phyloP scores from a whole-genome alignment of 2,797 vertebrate genomes.

The Manis crassicaudata region DNA sequence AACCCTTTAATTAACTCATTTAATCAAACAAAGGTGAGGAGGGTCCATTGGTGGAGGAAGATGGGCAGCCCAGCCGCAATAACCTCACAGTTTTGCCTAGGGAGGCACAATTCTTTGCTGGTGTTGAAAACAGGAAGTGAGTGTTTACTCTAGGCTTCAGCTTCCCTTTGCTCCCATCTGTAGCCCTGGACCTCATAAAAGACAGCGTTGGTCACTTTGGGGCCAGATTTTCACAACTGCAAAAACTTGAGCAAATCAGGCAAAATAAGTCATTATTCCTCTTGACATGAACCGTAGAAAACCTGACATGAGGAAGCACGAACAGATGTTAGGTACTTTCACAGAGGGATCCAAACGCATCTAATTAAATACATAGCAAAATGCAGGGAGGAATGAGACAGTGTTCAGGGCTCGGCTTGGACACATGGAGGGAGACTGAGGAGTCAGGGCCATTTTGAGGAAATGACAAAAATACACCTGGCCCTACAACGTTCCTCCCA shows the following conservation, averaged over 20 bases:
- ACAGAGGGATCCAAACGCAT: neutral
- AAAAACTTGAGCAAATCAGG: constrained; percentile 54
- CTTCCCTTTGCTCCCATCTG: constrained; percentile 35
- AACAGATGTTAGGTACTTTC: constrained; percentile 44
- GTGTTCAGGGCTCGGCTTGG: neutral
- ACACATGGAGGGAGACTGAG: neutral
- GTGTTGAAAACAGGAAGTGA: constrained; percentile 42
- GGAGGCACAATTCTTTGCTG: neutral
- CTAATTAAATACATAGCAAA: constrained; percentile 56
- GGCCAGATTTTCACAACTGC: constrained; percentile 27
- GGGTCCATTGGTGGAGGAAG: neutral
- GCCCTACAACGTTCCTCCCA: neutral
- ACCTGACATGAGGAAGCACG: neutral
- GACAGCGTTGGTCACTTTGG: neutral
- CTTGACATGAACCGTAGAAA: constrained; percentile 48
- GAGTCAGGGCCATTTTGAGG: constrained; percentile 3
- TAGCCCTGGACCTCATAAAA: constrained; percentile 39
- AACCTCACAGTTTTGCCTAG: neutral
- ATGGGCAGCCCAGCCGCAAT: neutral
- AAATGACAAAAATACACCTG: constrained; percentile 3
- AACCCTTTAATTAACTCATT: neutral
- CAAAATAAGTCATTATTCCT: constrained; percentile 58
- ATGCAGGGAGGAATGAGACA: neutral
- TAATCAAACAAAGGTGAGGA: neutral
- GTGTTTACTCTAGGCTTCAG: constrained; percentile 16